Conservation (phyloP, 2,888 invertebrate species). For the Caenorhabditis becei region DNA sequence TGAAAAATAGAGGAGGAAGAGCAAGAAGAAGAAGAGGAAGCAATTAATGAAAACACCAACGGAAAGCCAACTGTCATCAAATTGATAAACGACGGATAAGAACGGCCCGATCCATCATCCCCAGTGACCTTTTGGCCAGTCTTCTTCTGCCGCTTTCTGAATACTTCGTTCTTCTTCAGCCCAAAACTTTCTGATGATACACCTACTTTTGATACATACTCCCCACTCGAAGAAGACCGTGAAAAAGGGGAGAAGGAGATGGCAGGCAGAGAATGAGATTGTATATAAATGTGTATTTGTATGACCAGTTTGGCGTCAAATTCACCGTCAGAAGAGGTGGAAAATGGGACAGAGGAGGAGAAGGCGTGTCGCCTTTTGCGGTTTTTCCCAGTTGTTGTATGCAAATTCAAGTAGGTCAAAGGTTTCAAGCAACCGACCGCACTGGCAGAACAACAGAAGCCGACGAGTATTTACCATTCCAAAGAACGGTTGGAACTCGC, state of each 20-base stretch:
- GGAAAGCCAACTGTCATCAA: conserved; percentile 4
- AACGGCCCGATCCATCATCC: conserved; percentile 30
- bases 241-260: background rate
- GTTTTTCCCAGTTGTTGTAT: conserved; percentile 35
- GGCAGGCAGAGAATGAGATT: background rate
- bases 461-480: too few species aligned
- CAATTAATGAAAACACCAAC: background rate
- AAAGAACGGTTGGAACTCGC: too few species aligned
- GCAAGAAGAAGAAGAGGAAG: background rate
- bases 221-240: conserved; percentile 14
- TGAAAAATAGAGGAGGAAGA: background rate
- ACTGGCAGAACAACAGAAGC: background rate
- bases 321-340: conserved; percentile 24
- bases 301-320: conserved; percentile 40
- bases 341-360: conserved; percentile 22
- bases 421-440: background rate
- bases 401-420: conserved; percentile 25
- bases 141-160: conserved; percentile 14
- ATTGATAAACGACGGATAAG: conserved; percentile 6
- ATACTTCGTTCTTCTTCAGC: background rate
- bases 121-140: conserved; percentile 4
- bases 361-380: conserved; percentile 33
- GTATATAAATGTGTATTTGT: conserved; percentile 24
- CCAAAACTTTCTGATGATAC: background rate
- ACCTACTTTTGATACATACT: conserved; percentile 7